Evolutionary conservation across 2,797 vertebrate genomes (phyloP).

Genomic region (Sebastes diploproa): DNA sequence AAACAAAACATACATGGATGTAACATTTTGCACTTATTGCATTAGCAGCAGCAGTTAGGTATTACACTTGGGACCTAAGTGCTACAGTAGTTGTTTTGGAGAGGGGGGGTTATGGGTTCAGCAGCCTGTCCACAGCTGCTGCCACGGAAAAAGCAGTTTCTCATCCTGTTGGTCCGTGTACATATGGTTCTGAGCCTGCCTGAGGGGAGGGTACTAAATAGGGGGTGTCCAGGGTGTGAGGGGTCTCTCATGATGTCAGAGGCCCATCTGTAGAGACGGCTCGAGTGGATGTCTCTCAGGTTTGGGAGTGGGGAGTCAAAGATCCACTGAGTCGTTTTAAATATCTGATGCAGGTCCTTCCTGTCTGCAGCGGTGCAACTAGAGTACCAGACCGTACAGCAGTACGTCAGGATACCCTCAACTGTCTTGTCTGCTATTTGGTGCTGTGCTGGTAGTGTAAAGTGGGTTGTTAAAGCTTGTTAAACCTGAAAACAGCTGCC

Average conservation of each 20-base stretch:
- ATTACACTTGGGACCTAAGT: no score
- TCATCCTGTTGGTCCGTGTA: neutral
- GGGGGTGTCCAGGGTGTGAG: neutral
- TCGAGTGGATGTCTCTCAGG: no score
- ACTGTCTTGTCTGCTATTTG: neutral
- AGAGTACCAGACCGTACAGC: neutral
- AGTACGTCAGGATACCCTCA: neutral
- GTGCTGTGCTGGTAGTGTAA: neutral
- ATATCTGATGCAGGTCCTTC: neutral
- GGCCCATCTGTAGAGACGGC: neutral
- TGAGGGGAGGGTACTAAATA: accelerated
- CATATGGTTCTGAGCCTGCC: no score
- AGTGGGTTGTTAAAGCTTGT: neutral
- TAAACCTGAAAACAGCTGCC: neutral
- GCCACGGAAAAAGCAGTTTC: neutral
- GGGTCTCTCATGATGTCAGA: neutral
- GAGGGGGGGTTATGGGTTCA: neutral
- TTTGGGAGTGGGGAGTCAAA: no score
- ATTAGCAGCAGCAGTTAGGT: no score
- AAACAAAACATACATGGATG: no score
- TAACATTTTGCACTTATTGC: no score
- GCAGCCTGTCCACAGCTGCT: neutral
- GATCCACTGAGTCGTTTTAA: no score
- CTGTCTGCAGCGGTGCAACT: neutral
- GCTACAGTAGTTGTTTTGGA: no score